Evolutionary conservation across 2,888 invertebrate species (phyloP).

Genomic region (Pycnomerus fuliginosus): DNA sequence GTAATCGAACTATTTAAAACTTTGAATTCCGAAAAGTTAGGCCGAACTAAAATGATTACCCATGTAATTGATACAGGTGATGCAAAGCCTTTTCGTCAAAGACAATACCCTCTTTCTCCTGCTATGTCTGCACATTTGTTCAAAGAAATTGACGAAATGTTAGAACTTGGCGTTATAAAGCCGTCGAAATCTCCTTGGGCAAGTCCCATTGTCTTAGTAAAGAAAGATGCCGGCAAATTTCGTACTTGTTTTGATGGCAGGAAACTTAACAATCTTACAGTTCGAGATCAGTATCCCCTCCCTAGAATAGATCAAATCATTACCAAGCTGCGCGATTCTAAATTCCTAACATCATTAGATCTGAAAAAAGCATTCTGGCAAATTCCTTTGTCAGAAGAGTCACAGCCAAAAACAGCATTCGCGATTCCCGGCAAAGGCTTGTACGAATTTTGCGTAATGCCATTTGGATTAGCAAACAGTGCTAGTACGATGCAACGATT

Average conservation of each 20-base stretch:
- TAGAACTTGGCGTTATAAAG: conserved; percentile 1
- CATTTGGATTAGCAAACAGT: conserved; percentile 15
- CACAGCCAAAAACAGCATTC: conserved; percentile 39
- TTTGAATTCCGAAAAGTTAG: background rate
- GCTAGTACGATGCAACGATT: conserved; percentile 16
- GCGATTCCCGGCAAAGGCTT: conserved; percentile 34
- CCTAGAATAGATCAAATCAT: conserved; percentile 14
- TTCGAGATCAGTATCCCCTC: conserved; percentile 2
- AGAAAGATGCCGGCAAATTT: conserved; percentile 12
- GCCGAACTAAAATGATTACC: background rate
- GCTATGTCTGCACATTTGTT: conserved; percentile 1
- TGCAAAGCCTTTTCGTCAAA: conserved; percentile 8
- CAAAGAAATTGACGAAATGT: conserved; percentile 1
- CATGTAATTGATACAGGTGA: conserved; percentile 3
- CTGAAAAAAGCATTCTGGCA: conserved; percentile 33
- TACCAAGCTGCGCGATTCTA: conserved; percentile 20
- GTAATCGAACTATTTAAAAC: background rate
- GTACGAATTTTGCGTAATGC: conserved; percentile 31
- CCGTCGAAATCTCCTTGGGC: conserved; percentile 3
- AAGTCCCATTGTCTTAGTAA: conserved; percentile 2
- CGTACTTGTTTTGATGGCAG: too few relatives aligned
- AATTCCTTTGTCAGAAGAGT: conserved; percentile 28
- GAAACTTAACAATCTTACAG: too few relatives aligned
- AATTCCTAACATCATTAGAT: conserved; percentile 30
- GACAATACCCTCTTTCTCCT: conserved; percentile 4